phyloP scores from a whole-genome alignment of 2,888 invertebrate species.

The Agrotis puta region DNA sequence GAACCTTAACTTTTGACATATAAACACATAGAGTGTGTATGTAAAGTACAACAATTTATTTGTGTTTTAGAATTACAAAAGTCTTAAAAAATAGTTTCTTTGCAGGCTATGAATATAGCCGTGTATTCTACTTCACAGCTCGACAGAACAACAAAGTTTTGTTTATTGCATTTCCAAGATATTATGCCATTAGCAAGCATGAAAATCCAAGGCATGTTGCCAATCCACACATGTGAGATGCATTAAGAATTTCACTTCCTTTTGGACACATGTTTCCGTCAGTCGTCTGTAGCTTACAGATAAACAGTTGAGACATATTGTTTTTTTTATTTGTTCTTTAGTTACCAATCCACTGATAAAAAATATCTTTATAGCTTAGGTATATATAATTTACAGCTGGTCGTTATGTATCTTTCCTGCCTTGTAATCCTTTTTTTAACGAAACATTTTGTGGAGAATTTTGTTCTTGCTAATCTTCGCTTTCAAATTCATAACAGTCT shows the following conservation, averaged over 20 bases:
- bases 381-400: not conserved
- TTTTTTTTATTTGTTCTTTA: slow-evolving; percentile 35
- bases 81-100: too few species aligned
- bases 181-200: too few species aligned
- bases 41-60: too few species aligned
- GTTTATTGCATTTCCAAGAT: too few species aligned
- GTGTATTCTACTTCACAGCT: too few species aligned
- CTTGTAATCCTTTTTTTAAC: not conserved
- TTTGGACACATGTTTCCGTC: slow-evolving; percentile 31
- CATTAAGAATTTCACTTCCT: slow-evolving; percentile 42
- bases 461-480: not conserved
- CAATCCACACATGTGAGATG: slow-evolving; percentile 35
- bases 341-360: slow-evolving; percentile 19
- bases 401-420: not conserved
- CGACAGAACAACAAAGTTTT: too few species aligned
- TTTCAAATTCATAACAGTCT: not conserved
- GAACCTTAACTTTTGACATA: too few species aligned
- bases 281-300: slow-evolving; percentile 12
- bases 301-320: slow-evolving; percentile 33
- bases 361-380: slow-evolving; percentile 1
- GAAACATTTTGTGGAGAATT: not conserved
- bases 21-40: too few species aligned
- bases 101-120: too few species aligned
- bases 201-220: slow-evolving; percentile 26
- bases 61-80: too few species aligned